A percentile compares a stretch with the other conserved stretches of the same genome.
Evolutionary conservation across 2,113 vertebrate species (phyloP).

Genomic region (Enhydra lutris): DNA sequence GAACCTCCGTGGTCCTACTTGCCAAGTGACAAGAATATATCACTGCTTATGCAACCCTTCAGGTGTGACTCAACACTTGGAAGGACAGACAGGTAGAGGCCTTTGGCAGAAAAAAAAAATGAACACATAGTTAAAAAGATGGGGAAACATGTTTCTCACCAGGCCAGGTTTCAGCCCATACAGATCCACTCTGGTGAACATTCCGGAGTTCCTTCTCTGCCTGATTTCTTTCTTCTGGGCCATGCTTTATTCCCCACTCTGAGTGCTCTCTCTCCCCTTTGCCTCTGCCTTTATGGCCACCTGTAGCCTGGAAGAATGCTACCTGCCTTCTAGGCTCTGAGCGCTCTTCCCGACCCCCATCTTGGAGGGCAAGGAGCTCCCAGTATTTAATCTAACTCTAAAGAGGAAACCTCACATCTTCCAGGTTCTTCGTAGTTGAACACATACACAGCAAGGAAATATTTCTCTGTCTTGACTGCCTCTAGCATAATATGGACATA

Average conservation of each 20-base stretch:
- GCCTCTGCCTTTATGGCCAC: not conserved
- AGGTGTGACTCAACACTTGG: no score
- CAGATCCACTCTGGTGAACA: no score
- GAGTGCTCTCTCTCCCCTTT: not conserved
- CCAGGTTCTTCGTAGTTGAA: not conserved
- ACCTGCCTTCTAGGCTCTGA: not conserved
- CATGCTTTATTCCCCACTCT: not conserved
- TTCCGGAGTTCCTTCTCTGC: not conserved
- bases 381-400: not conserved
- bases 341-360: not conserved
- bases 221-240: not conserved
- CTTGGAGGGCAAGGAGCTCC: not conserved
- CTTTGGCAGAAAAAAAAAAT: not conserved
- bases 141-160: not conserved
- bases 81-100: not conserved
- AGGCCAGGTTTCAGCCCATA: not conserved
- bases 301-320: not conserved
- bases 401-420: not conserved
- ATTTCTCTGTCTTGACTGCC: not conserved
- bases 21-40: not conserved
- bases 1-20: not conserved
- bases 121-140: not conserved
- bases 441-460: no score
- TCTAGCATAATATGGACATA: not conserved
- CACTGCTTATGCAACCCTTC: not conserved